These are phyloP conservation scores for Oryzias javanicus DNA, from an alignment of 2,113 vertebrate species.

Conservation along the genomic window DNA sequence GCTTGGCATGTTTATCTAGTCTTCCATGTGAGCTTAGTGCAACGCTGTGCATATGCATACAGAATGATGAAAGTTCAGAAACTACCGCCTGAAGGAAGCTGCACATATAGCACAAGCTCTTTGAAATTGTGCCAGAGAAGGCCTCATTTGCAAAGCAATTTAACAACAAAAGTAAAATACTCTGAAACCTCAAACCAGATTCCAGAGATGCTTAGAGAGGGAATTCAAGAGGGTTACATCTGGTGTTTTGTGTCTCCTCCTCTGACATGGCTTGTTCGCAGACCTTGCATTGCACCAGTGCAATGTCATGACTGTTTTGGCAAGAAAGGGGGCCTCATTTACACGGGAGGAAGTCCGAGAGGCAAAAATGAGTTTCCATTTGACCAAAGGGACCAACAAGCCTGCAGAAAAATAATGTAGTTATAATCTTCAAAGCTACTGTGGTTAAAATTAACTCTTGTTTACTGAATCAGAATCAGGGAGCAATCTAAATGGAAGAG, in stretches of 20 bases:
- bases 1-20: constrained; percentile 71
- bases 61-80: constrained; percentile 63
- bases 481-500: constrained; percentile 12
- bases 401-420: constrained; percentile 61
- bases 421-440: constrained; percentile 52
- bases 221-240: constrained; percentile 46
- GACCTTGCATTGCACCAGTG: constrained; percentile 53
- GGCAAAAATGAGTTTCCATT: constrained; percentile 56
- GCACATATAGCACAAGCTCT: constrained; percentile 59
- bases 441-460: constrained; percentile 28
- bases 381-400: constrained; percentile 62
- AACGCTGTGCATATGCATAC: constrained; percentile 64
- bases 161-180: constrained; percentile 71
- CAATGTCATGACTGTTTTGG: constrained; percentile 71
- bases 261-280: constrained; percentile 61
- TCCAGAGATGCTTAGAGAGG: constrained; percentile 41
- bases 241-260: constrained; percentile 30
- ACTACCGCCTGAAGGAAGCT: constrained; percentile 60
- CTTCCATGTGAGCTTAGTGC: constrained; percentile 62
- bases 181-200: constrained; percentile 65
- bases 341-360: constrained; percentile 55
- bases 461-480: constrained; percentile 3
- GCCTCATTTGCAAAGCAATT: constrained; percentile 72
- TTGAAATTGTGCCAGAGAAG: constrained; percentile 69
- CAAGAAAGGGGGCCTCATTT: constrained; percentile 58